Evolutionary conservation across 1,140 invertebrate genomes (phyloP), one percentile per base, ranked within the genome.

Genomic region (Atopsyche davidsoni): DNA sequence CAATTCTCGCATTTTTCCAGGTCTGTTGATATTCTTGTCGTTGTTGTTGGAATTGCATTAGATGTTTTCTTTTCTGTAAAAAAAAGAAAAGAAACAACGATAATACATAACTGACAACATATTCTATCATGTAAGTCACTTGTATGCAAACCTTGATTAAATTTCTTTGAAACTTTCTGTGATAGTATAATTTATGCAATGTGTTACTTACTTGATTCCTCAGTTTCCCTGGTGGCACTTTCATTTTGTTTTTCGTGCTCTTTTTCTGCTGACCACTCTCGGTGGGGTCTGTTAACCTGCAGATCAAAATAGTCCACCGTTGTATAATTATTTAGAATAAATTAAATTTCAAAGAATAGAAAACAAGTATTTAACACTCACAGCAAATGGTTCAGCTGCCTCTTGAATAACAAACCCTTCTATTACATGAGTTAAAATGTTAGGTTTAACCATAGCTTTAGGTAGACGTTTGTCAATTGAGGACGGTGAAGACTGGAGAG

Each of bases 351-450:
- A 7, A 28, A 7, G 24, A 28, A 28, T 28, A 28, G 6, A n/a
- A 7, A 28, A 28, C n/a, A 28, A 28, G 24, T 28, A 28, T 7
- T 7, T 7, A 4, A 13, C 10, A 4, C 86, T 87, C 46, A 92
- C 87, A 4, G 90, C 87, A 64, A 96, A 96, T 0, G 92, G 91
- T 73, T 89, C 85, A 2, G 81, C 84, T 0, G 84, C 85, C 77
- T 98, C 95, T 69, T 96, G 92, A 60, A 98, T 97, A 2, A 97
- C 87, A 69, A 93, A 96, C 14, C 93, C 94, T 71, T 96, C 94
- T 48, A 98, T 96, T 2, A 96, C 89, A 66, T 98, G 95, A 0
- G 93, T 97, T 7, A 97, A 72, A 2, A 97, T 89, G 64, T 96
- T 92, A 0, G 93, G 93, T 69, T 96, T 96, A 0, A 96, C 92